Conservation (phyloP, 2,797 vertebrate genomes). For the Melanotaenia parkinsoni region DNA sequence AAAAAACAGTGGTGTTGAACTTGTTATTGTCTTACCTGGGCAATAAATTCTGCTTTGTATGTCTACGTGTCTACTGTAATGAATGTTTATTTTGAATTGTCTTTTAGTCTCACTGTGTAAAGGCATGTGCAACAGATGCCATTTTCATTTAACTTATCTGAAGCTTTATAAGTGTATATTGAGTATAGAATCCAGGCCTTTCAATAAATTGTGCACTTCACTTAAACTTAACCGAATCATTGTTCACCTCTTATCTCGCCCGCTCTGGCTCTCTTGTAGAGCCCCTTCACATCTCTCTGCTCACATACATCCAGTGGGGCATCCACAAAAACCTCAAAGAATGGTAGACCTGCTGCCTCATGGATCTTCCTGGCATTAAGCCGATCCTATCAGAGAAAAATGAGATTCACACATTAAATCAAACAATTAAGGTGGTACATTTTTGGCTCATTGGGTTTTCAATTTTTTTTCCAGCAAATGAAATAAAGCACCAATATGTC, state of each 20-base stretch:
- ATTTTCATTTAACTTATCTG: background rate
- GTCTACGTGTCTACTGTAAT: too few relatives aligned
- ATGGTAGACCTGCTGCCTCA: slow-evolving; percentile 93
- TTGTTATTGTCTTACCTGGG: too few relatives aligned
- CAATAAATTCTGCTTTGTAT: too few relatives aligned
- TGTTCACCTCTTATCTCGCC: slow-evolving; percentile 93
- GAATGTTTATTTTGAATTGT: background rate
- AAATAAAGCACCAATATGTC: too few relatives aligned
- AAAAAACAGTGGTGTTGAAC: too few relatives aligned
- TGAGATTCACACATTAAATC: background rate
- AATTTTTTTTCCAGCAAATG: too few relatives aligned
- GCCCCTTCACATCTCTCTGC: slow-evolving; percentile 96
- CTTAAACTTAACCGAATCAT: background rate
- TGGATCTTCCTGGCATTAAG: slow-evolving; percentile 95
- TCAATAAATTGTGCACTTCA: background rate
- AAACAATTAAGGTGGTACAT: too few relatives aligned
- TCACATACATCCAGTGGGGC: slow-evolving; percentile 97
- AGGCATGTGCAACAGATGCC: background rate
- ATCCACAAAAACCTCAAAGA: slow-evolving; percentile 98
- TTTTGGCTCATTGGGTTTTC: too few relatives aligned
- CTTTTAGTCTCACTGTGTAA: background rate
- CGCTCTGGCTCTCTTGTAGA: slow-evolving; percentile 97
- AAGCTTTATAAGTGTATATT: background rate
- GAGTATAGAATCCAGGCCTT: background rate
- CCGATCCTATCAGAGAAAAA: slow-evolving; percentile 86